These are phyloP conservation scores for Tubulanus polymorphus DNA, from an alignment of 2,888 invertebrate genomes.

Conservation along the genomic window DNA sequence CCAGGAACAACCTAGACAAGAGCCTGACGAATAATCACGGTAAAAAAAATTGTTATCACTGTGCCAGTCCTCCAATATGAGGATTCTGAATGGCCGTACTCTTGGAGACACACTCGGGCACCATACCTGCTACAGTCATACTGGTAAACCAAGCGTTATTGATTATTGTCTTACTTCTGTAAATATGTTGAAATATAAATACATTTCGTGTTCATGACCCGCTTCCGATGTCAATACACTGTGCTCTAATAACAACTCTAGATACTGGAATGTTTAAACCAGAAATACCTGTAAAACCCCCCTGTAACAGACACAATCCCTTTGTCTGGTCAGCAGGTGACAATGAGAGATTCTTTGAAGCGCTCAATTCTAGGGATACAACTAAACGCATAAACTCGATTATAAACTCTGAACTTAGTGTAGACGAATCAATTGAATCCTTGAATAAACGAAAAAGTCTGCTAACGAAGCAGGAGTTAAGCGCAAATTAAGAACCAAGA, in stretches of 20 bases:
- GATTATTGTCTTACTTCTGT: background rate
- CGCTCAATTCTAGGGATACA: no score
- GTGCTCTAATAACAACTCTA: no score
- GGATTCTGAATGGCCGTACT: background rate
- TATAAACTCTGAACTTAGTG: no score
- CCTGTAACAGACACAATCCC: background rate
- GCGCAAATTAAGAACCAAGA: no score
- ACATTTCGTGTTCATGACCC: background rate
- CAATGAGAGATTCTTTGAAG: no score
- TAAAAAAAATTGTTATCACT: background rate
- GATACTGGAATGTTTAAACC: background rate
- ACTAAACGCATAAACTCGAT: no score
- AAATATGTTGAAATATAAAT: background rate
- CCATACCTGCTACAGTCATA: background rate
- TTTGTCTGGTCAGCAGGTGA: no score
- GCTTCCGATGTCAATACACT: background rate
- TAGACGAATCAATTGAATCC: no score
- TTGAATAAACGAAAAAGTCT: no score
- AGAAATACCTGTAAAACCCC: background rate
- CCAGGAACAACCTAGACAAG: background rate
- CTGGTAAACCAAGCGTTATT: background rate
- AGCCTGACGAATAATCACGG: background rate
- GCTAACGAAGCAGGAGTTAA: no score
- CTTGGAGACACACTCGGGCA: background rate
- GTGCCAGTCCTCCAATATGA: background rate